Conservation (phyloP, 2,797 vertebrate genomes). For the Falco biarmicus region DNA sequence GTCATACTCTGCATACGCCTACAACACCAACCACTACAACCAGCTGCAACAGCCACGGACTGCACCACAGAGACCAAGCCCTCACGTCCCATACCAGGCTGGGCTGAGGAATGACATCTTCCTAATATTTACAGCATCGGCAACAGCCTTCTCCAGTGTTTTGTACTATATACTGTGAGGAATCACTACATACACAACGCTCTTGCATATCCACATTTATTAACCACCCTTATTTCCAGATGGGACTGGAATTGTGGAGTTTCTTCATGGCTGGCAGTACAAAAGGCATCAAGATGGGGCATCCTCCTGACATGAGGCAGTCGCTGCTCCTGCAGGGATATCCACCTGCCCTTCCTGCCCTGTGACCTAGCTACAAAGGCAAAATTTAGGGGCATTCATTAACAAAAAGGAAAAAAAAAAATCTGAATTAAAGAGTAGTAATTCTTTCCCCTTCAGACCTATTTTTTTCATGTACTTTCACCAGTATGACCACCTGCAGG, state of each 20-base stretch:
- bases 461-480: background rate
- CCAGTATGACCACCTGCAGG: background rate
- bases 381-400: background rate
- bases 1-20: background rate
- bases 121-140: background rate
- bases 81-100: accelerated
- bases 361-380: background rate
- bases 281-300: background rate
- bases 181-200: background rate
- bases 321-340: background rate
- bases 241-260: accelerated
- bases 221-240: background rate
- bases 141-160: background rate
- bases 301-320: background rate
- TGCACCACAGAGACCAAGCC: accelerated
- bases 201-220: background rate
- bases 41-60: background rate
- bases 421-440: background rate
- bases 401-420: background rate
- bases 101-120: background rate
- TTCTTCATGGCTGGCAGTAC: background rate
- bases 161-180: accelerated
- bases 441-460: background rate
- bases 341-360: background rate
- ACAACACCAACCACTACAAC: background rate